Evolutionary conservation across 2,888 invertebrate species (phyloP).

Genomic region (Cetonia aurata): DNA sequence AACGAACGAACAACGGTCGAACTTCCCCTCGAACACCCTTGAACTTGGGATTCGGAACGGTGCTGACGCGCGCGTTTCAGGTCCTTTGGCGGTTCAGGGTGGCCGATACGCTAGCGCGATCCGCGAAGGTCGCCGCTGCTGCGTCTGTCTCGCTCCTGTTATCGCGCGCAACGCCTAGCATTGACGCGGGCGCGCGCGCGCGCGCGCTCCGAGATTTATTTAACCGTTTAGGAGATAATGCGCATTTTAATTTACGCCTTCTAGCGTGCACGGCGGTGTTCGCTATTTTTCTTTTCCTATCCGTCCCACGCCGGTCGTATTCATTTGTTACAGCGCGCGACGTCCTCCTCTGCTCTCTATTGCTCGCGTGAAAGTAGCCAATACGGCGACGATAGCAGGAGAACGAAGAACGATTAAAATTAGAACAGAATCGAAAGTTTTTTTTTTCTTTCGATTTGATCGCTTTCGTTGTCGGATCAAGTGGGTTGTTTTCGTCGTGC

Average conservation of each 20-base stretch:
- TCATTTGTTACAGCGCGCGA: too few relatives aligned
- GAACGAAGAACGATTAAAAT: constrained; percentile 29
- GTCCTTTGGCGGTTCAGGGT: constrained; percentile 40
- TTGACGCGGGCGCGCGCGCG: constrained; percentile 39
- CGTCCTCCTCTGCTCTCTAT: background rate
- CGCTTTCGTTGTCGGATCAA: constrained; percentile 9
- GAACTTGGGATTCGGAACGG: constrained; percentile 63
- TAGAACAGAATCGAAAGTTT: constrained; percentile 38
- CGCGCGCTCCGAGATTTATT: constrained; percentile 42
- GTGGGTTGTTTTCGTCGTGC: background rate
- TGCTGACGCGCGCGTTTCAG: constrained; percentile 51
- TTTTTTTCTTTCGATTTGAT: constrained; percentile 8
- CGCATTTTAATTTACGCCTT: constrained; percentile 13
- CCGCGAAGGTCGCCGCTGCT: constrained; percentile 50
- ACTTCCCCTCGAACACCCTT: constrained; percentile 66
- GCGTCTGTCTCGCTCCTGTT: constrained; percentile 26
- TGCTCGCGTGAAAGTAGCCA: constrained; percentile 5
- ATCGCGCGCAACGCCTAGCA: constrained; percentile 7
- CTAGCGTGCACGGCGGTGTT: constrained; percentile 47
- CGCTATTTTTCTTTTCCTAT: background rate
- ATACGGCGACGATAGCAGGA: background rate
- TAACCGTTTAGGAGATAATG: constrained; percentile 15
- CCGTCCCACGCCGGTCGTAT: background rate
- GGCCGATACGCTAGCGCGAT: constrained; percentile 46
- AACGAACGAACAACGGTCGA: constrained; percentile 37